Evolutionary conservation across 2,797 vertebrate species (phyloP).

Genomic region (Acanthurus leucopareius): DNA sequence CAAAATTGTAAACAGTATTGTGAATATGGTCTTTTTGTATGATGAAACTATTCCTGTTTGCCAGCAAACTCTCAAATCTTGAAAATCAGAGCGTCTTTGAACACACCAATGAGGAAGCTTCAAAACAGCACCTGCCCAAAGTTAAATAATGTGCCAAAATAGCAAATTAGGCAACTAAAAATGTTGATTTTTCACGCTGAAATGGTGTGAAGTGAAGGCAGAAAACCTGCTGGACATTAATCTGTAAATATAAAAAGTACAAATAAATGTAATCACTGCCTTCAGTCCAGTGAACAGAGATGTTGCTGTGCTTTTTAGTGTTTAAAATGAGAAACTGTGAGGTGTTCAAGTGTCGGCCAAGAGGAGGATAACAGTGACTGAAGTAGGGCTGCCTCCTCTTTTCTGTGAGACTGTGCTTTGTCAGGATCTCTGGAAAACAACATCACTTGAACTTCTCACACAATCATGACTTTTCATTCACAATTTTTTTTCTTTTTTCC

Average conservation of each 20-base stretch:
- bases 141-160: background rate
- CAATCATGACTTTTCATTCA: slow-evolving; percentile 30
- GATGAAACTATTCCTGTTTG: background rate
- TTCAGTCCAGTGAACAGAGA: background rate
- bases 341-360: background rate
- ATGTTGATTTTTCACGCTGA: slow-evolving; percentile 1
- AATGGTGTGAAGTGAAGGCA: background rate
- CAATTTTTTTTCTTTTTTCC: background rate
- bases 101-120: background rate
- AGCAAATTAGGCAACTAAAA: background rate
- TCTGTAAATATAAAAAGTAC: no score
- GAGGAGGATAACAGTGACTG: background rate
- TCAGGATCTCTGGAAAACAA: slow-evolving; percentile 29
- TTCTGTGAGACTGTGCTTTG: slow-evolving; percentile 42
- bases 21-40: background rate
- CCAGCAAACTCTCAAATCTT: background rate
- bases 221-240: no score
- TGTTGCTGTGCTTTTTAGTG: background rate
- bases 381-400: background rate
- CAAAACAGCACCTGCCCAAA: background rate
- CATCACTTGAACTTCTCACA: slow-evolving; percentile 4
- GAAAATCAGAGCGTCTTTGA: background rate
- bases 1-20: background rate
- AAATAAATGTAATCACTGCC: no score
- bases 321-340: background rate